Evolutionary conservation across 2,113 vertebrate genomes (phyloP).

Genomic region (Typhlomys cinereus): DNA sequence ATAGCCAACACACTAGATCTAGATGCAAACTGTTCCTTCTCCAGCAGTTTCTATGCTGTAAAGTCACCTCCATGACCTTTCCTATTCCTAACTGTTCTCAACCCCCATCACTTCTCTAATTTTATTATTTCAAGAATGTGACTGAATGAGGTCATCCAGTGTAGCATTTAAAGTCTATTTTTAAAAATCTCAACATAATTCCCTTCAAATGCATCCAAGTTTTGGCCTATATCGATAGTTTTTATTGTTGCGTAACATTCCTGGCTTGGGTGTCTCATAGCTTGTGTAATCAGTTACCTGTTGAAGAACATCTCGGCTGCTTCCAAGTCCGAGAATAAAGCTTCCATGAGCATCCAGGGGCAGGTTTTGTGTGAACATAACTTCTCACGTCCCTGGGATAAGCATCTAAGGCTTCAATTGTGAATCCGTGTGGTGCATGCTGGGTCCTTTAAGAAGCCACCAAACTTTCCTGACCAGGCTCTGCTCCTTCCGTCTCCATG

Average conservation of each 20-base stretch:
- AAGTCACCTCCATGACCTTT: accelerated
- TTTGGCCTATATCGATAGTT: background rate
- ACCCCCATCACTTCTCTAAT: background rate
- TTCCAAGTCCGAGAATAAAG: conserved; percentile 26
- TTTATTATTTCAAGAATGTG: conserved; percentile 8
- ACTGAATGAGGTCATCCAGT: background rate
- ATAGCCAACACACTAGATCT: background rate
- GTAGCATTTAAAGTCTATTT: background rate
- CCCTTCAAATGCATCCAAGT: background rate
- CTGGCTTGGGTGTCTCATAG: background rate
- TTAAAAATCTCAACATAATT: conserved; percentile 5
- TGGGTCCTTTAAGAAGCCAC: conserved; percentile 30
- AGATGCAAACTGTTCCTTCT: background rate
- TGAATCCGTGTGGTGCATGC: background rate
- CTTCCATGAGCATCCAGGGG: background rate
- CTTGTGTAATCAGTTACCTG: conserved; percentile 33
- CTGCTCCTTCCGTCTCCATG: background rate
- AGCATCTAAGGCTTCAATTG: conserved; percentile 6
- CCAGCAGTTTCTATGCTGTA: background rate
- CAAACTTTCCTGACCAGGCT: background rate
- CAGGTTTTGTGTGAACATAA: conserved; percentile 45
- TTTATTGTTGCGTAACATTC: background rate
- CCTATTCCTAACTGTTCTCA: background rate
- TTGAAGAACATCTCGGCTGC: conserved; percentile 23
- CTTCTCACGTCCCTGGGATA: conserved; percentile 60